Base-by-base conservation (phyloP, 2,888 invertebrate genomes). In the Agrotis segetum region DNA sequence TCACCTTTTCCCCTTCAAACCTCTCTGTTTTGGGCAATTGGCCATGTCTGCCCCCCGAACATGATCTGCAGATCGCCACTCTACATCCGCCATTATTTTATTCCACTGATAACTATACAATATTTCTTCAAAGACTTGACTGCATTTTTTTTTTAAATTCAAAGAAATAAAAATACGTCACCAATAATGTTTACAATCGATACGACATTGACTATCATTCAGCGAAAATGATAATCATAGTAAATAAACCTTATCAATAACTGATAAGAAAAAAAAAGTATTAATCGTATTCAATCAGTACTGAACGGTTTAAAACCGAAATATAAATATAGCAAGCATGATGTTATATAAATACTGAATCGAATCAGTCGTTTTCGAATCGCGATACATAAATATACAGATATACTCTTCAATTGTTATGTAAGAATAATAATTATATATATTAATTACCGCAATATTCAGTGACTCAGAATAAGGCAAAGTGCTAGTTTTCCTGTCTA, bases 401-500 rank as follows among this genome's bases (percentile, higher is more conserved):
- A 47, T 46, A 40, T 2, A 7, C 14, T 24, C 0, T 1, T 24
- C 2, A 4, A 29, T 21, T n/a, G 19, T 68, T 55, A 77, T 49
- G 47, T 49, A 55, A 71, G 40, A 5, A 24, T 19, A 78, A 50
- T 71, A 55, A 44, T 55, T 40, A 40, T 9, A 40, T 49, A 47
- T 29, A 47, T 6, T 1, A 24, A 60, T 68, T 21, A 56, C 53
- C 19, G 50, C 1, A 53, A 11, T 11, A 55, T 24, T 11, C 6
- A 19, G 55, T 85, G 76, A 78, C 7, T 85, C 76, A 74, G 11
- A 40, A 44, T 34, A 21, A 71, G 82, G 64, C 63, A 82, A 67
- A 64, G 0, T 46, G 0, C 0, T 3, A 0, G 17, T 84, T 84
- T 85, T 84, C 86, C 84, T 85, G 66, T 55, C n/a, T 0, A 17